A percentile compares a stretch with the other conserved stretches of the same genome.
These are phyloP conservation scores for Drosophila nigritarsus DNA, from an alignment of 2,888 invertebrate genomes.

Conservation along the genomic window DNA sequence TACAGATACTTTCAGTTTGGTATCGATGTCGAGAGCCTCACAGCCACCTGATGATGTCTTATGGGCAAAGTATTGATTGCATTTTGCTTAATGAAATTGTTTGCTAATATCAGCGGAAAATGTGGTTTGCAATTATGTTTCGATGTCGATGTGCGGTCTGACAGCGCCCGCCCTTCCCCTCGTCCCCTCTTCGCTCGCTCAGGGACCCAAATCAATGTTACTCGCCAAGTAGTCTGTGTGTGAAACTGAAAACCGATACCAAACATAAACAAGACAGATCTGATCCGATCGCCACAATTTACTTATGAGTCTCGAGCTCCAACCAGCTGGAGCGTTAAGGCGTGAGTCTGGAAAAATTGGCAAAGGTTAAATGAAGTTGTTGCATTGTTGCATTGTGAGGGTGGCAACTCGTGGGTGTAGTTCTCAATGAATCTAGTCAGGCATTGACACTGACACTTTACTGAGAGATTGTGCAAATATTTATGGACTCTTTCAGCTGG, in stretches of 20 bases:
- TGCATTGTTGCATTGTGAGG: background rate
- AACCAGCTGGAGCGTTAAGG: conserved; percentile 45
- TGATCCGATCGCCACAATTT: conserved; percentile 14
- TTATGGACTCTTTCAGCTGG: background rate
- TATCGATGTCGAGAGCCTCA: conserved; percentile 50
- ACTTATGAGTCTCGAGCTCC: conserved; percentile 24
- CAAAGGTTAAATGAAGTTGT: conserved; percentile 58
- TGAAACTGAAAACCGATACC: conserved; percentile 63
- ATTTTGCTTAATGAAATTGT: conserved; percentile 79
- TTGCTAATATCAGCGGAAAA: conserved; percentile 80
- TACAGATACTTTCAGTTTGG: conserved; percentile 52
- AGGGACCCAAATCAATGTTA: conserved; percentile 63
- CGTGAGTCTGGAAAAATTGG: conserved; percentile 60
- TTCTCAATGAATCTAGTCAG: background rate
- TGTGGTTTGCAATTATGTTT: conserved; percentile 69
- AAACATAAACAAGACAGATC: conserved; percentile 11
- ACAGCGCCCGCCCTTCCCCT: background rate
- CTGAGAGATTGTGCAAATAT: background rate
- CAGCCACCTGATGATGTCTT: conserved; percentile 73
- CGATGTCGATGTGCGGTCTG: conserved; percentile 40
- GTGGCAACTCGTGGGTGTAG: background rate
- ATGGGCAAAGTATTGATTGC: conserved; percentile 65
- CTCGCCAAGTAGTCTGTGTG: conserved; percentile 26
- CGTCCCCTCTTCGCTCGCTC: background rate
- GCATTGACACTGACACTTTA: background rate